Evolutionary conservation across 2,888 invertebrate genomes (phyloP).

Genomic region (Ptilodon capucinus): DNA sequence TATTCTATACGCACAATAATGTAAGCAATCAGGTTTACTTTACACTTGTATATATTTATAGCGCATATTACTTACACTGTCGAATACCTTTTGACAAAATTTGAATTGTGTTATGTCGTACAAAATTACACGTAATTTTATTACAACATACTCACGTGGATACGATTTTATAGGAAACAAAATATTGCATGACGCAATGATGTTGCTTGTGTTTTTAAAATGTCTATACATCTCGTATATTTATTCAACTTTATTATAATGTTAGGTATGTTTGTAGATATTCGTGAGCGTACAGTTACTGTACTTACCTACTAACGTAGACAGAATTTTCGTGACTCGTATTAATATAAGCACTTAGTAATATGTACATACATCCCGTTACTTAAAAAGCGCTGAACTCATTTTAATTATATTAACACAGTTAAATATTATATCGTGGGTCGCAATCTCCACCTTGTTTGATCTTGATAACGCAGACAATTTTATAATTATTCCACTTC

Average conservation of each 20-base stretch:
- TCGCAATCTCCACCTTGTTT: constrained; percentile 2
- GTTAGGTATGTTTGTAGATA: neutral
- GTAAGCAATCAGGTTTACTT: constrained; percentile 9
- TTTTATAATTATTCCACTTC: neutral
- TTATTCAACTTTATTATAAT: neutral
- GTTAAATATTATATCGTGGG: neutral
- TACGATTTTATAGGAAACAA: neutral
- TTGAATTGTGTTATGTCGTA: constrained; percentile 24
- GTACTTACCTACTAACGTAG: neutral
- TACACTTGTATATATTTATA: constrained; percentile 17
- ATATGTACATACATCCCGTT: neutral
- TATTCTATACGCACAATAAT: constrained; percentile 12
- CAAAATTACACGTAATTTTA: constrained; percentile 18
- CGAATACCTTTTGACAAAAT: constrained; percentile 21
- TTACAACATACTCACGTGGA: neutral
- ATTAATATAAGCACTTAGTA: neutral
- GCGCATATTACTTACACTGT: constrained; percentile 26
- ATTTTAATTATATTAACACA: constrained; percentile 1
- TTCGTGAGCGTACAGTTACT: neutral
- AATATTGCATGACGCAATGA: neutral
- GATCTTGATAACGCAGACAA: neutral
- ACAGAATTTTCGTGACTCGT: neutral
- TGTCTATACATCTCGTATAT: neutral
- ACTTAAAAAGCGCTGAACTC: neutral
- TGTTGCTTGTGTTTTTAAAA: neutral